Conservation (phyloP, 2,113 vertebrate genomes). For the Hucho hucho region DNA sequence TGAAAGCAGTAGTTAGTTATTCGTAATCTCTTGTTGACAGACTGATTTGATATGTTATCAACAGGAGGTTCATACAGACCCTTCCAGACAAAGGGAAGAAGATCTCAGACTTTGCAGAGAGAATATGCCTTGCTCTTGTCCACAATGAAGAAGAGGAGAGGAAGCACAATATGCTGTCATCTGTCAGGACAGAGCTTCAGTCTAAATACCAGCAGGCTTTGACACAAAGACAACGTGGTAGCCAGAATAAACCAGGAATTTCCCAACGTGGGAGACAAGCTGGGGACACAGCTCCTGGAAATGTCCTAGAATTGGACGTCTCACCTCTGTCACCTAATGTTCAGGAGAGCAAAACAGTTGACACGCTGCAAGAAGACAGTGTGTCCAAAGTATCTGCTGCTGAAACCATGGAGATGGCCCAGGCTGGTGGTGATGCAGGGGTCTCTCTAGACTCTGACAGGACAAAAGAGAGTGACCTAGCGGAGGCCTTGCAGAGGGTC, state of each 20-base stretch:
- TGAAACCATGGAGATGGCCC: constrained; percentile 47
- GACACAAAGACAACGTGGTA: constrained; percentile 28
- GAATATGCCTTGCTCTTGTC: constrained; percentile 75
- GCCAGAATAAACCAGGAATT: constrained; percentile 8
- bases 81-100: constrained; percentile 93
- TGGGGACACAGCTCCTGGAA: constrained; percentile 9
- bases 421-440: constrained; percentile 9
- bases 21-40: neutral
- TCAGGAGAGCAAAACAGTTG: constrained; percentile 26
- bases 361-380: constrained; percentile 2
- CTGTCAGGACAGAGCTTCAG: constrained; percentile 76
- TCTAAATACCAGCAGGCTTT: constrained; percentile 71
- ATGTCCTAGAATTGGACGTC: constrained; percentile 7
- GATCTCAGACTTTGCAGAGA: constrained; percentile 79
- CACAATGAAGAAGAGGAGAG: constrained; percentile 70
- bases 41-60: constrained; percentile 23
- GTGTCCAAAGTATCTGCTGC: constrained; percentile 10
- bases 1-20: neutral
- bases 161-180: constrained; percentile 64
- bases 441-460: constrained; percentile 35
- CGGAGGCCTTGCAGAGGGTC: constrained; percentile 76
- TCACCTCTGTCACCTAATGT: constrained; percentile 24
- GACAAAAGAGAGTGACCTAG: constrained; percentile 61
- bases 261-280: constrained; percentile 3
- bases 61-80: constrained; percentile 82